These are phyloP conservation scores for Nomada ferruginata DNA, from an alignment of 2,888 invertebrate species.

Conservation along the genomic window DNA sequence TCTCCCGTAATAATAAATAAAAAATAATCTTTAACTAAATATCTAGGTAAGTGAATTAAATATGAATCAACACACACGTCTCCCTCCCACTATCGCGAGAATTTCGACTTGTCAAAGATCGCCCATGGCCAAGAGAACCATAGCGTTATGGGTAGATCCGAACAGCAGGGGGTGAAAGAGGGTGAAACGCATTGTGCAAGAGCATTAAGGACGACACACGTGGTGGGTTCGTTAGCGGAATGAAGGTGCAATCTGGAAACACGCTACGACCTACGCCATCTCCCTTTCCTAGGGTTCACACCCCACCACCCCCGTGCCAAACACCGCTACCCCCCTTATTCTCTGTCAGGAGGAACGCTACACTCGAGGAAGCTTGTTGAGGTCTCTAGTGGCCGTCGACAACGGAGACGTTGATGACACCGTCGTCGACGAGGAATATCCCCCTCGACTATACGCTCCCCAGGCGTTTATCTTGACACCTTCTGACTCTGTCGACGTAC, in stretches of 20 bases:
- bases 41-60: not conserved
- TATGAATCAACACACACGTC: not conserved
- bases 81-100: constrained; percentile 21
- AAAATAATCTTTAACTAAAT: not conserved
- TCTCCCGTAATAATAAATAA: not conserved
- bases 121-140: constrained; percentile 26
- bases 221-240: constrained; percentile 78
- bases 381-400: constrained; percentile 67
- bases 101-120: constrained; percentile 30
- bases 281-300: not conserved
- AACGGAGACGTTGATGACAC: constrained; percentile 51
- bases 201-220: constrained; percentile 62
- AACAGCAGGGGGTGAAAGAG: constrained; percentile 11
- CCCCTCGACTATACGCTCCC: constrained; percentile 30
- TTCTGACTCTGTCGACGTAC: not conserved
- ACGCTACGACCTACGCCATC: constrained; percentile 43
- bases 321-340: constrained; percentile 40
- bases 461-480: constrained; percentile 39
- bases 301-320: constrained; percentile 6
- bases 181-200: constrained; percentile 57
- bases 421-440: constrained; percentile 54
- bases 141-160: constrained; percentile 21
- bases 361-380: constrained; percentile 77
- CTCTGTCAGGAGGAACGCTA: constrained; percentile 52
- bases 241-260: constrained; percentile 71